Evolutionary conservation across 1,140 invertebrate species (phyloP).

Genomic region (Leptopilina clavipes): DNA sequence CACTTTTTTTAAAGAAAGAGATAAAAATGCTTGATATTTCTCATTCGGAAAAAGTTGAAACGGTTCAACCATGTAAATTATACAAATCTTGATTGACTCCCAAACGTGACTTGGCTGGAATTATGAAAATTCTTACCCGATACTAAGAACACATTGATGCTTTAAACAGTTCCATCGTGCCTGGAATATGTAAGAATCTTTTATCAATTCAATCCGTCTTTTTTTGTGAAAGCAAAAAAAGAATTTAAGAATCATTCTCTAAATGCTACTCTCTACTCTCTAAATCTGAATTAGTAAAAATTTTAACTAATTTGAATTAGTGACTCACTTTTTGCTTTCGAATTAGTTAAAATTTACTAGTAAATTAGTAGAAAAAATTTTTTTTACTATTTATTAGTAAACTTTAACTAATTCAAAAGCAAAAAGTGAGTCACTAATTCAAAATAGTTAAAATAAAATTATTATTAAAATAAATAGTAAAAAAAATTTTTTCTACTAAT

Average conservation of each 20-base stretch:
- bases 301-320: too few relatives aligned
- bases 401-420: too few relatives aligned
- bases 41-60: neutral
- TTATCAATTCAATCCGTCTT: neutral
- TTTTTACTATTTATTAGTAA: too few relatives aligned
- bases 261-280: too few relatives aligned
- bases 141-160: constrained; percentile 24
- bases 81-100: constrained; percentile 17
- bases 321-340: too few relatives aligned
- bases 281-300: too few relatives aligned
- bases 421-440: too few relatives aligned
- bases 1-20: neutral
- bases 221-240: neutral
- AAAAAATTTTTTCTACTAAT: too few relatives aligned
- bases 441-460: too few relatives aligned
- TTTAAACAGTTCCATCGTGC: neutral
- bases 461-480: too few relatives aligned
- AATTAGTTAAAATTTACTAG: too few relatives aligned
- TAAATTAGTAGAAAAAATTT: too few relatives aligned
- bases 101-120: constrained; percentile 1
- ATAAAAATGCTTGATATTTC: neutral
- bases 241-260: neutral
- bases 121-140: constrained; percentile 25
- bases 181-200: constrained; percentile 3
- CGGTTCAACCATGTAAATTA: constrained; percentile 19